phyloP scores from a whole-genome alignment of 2,113 vertebrate species.

The Dolichallabes microphthalmus region DNA sequence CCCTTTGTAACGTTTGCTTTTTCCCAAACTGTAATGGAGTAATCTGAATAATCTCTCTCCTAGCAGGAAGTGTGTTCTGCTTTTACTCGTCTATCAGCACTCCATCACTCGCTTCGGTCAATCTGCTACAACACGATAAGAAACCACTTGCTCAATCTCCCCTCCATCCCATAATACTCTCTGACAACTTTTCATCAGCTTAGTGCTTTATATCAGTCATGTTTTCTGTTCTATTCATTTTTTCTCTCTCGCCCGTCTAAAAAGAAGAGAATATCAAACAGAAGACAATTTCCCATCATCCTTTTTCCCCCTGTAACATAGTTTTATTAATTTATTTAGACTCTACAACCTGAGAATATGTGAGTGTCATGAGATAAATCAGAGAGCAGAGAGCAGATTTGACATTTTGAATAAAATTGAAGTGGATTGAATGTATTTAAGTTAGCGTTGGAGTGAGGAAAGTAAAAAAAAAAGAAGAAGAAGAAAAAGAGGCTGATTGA shows the following conservation, averaged over 20 bases:
- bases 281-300: conserved; percentile 43
- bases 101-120: conserved; percentile 39
- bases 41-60: background rate
- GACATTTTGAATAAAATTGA: background rate
- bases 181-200: conserved; percentile 44
- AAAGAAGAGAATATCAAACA: conserved; percentile 31
- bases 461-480: background rate
- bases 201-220: conserved; percentile 3
- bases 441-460: background rate
- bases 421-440: background rate
- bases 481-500: background rate
- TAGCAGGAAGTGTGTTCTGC: conserved; percentile 3
- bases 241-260: conserved; percentile 7
- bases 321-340: background rate
- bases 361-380: background rate
- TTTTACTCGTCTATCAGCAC: conserved; percentile 36
- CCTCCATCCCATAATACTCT: conserved; percentile 23
- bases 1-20: background rate
- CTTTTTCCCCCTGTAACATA: background rate
- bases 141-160: conserved; percentile 40
- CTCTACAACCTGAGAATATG: background rate
- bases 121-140: conserved; percentile 49
- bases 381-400: background rate
- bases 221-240: background rate
- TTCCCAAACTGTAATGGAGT: background rate